Evolutionary conservation across 2,113 vertebrate genomes (phyloP).

Genomic region (Cromileptes altivelis): DNA sequence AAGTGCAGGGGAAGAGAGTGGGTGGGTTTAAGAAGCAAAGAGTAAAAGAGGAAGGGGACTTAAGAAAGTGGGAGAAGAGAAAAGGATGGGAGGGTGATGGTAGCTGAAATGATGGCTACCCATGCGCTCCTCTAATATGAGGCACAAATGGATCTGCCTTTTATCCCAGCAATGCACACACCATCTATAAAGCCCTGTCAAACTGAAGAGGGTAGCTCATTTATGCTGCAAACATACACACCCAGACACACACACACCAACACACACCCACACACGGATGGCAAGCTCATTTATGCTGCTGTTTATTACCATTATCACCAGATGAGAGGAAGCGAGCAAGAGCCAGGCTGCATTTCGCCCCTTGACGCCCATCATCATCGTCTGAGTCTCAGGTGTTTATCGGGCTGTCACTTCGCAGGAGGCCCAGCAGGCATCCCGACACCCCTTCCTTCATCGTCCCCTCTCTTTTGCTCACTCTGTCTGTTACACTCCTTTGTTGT

Average conservation of each 20-base stretch:
- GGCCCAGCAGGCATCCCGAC: slow-evolving; percentile 48
- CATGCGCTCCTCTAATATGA: slow-evolving; percentile 61
- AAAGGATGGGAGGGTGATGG: slow-evolving; percentile 33
- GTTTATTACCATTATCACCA: slow-evolving; percentile 82
- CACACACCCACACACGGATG: slow-evolving; percentile 42
- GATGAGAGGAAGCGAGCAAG: slow-evolving; percentile 58
- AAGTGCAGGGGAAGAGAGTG: neutral
- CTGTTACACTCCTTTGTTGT: slow-evolving; percentile 31
- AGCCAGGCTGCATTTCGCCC: slow-evolving; percentile 53
- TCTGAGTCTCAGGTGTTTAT: slow-evolving; percentile 80
- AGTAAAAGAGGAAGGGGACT: slow-evolving; percentile 12
- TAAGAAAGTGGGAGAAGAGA: slow-evolving; percentile 9
- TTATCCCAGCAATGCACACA: slow-evolving; percentile 62
- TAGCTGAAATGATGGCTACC: slow-evolving; percentile 60
- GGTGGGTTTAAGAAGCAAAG: slow-evolving; percentile 25
- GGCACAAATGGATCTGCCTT: slow-evolving; percentile 71
- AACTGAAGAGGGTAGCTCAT: slow-evolving; percentile 62
- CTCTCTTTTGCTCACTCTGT: slow-evolving; percentile 25
- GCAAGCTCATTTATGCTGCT: slow-evolving; percentile 74
- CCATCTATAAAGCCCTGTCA: slow-evolving; percentile 72
- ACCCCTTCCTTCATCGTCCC: slow-evolving; percentile 23
- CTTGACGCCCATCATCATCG: slow-evolving; percentile 67
- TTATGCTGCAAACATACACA: slow-evolving; percentile 51
- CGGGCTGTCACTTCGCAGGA: slow-evolving; percentile 65
- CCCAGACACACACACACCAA: slow-evolving; percentile 13